phyloP scores from a whole-genome alignment of 2,888 invertebrate genomes.

The Cheilosia grossa region DNA sequence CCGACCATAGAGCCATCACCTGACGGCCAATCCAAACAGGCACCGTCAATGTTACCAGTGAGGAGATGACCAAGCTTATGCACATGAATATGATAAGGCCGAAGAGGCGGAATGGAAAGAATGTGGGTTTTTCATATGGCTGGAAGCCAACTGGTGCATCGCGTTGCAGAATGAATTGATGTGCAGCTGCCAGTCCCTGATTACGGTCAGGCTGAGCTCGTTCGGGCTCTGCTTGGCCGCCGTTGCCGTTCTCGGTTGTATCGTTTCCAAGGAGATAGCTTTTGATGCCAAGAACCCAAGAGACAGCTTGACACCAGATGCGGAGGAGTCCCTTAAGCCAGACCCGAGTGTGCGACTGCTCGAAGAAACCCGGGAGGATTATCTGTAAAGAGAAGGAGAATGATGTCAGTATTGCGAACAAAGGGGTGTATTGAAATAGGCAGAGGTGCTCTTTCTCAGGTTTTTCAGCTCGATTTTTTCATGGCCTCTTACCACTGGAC shows the following conservation, averaged over 20 bases:
- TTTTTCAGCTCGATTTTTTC: no score
- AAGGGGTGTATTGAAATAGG: no score
- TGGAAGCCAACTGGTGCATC: constrained; percentile 94
- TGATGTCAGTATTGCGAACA: not conserved
- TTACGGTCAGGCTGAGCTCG: constrained; percentile 82
- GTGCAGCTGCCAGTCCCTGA: constrained; percentile 89
- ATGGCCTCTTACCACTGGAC: no score
- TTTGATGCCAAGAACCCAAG: constrained; percentile 93
- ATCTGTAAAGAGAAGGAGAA: constrained; percentile 84
- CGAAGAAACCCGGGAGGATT: constrained; percentile 96
- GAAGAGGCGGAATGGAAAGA: constrained; percentile 89
- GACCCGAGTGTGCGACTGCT: constrained; percentile 97
- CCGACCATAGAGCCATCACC: constrained; percentile 94
- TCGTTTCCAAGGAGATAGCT: constrained; percentile 94
- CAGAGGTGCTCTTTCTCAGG: no score
- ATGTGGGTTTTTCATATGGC: constrained; percentile 90
- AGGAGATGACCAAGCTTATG: constrained; percentile 92
- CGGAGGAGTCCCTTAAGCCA: constrained; percentile 96
- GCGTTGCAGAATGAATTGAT: constrained; percentile 93
- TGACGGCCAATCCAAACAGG: constrained; percentile 96
- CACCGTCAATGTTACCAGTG: constrained; percentile 91
- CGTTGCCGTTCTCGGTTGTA: constrained; percentile 79
- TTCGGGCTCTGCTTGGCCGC: constrained; percentile 79
- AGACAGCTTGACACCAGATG: constrained; percentile 93
- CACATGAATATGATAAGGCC: constrained; percentile 91